Percentiles rank a stretch among this genome's conserved stretches.
phyloP scores from a whole-genome alignment of 2,888 invertebrate species.

The Plagodis dolabraria region DNA sequence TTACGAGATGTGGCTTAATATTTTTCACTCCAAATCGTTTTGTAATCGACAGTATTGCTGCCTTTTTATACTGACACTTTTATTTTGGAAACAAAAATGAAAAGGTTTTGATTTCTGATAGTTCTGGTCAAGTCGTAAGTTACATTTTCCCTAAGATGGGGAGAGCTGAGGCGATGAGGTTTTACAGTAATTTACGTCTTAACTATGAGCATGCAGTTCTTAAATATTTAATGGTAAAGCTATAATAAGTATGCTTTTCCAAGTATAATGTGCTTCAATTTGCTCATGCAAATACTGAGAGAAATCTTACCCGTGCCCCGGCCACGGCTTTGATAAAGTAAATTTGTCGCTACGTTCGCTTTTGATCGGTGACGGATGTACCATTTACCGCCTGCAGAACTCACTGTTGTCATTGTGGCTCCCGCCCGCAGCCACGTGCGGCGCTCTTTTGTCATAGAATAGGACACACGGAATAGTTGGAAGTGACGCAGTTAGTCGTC shows the following conservation, averaged over 20 bases:
- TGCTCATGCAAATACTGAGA: conserved; percentile 3
- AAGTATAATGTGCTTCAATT: neutral
- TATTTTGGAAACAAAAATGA: conserved; percentile 1
- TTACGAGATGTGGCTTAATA: conserved; percentile 8
- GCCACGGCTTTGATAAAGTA: conserved; percentile 26
- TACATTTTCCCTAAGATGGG: no score
- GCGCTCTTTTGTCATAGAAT: neutral
- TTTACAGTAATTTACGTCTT: no score
- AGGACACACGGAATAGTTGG: neutral
- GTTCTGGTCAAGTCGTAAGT: no score
- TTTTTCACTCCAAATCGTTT: neutral
- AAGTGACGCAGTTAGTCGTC: no score
- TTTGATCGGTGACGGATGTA: conserved; percentile 48
- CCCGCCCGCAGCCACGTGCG: conserved; percentile 16
- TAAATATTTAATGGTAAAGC: no score
- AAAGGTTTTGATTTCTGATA: neutral
- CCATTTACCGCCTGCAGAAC: conserved; percentile 48
- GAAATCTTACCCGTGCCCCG: conserved; percentile 5
- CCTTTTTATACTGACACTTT: neutral
- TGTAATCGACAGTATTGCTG: neutral
- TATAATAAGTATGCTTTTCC: no score
- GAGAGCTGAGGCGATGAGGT: no score
- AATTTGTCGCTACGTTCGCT: conserved; percentile 19
- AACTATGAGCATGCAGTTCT: no score
- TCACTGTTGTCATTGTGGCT: conserved; percentile 42